These are phyloP conservation scores for Corynorhinus townsendii DNA, from an alignment of 2,113 vertebrate genomes.

Conservation along the genomic window DNA sequence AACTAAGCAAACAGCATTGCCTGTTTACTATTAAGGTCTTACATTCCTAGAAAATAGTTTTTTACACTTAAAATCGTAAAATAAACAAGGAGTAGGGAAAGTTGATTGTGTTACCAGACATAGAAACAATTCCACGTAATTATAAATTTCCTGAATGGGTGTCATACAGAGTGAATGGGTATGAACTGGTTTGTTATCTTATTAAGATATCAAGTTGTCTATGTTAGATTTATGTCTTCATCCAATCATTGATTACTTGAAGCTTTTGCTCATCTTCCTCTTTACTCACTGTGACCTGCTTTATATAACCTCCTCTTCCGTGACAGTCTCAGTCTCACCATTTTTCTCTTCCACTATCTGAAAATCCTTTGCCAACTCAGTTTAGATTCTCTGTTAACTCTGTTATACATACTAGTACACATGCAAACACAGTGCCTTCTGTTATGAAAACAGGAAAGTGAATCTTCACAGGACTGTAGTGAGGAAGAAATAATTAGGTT, in stretches of 20 bases:
- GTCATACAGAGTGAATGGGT: not conserved
- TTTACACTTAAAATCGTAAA: not conserved
- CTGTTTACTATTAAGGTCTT: not conserved
- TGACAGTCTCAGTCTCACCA: not conserved
- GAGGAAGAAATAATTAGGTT: not conserved
- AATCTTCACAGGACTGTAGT: not conserved
- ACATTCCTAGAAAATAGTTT: constrained; percentile 13
- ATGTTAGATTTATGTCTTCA: not conserved
- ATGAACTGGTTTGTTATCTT: not conserved
- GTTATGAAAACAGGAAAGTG: not conserved
- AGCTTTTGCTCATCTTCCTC: not conserved
- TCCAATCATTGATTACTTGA: not conserved
- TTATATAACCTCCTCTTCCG: not conserved
- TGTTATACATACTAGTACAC: not conserved
- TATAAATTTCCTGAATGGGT: not conserved
- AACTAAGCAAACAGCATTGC: not conserved
- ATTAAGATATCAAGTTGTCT: not conserved
- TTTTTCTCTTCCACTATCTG: not conserved
- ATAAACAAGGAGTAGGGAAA: not conserved
- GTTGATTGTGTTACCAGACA: not conserved
- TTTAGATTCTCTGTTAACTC: not conserved
- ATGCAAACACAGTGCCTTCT: not conserved
- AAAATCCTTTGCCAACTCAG: not conserved
- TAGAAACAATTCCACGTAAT: not conserved
- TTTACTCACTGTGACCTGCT: not conserved